phyloP scores from a whole-genome alignment of 2,797 vertebrate genomes.

The Heliangelus exortis region DNA sequence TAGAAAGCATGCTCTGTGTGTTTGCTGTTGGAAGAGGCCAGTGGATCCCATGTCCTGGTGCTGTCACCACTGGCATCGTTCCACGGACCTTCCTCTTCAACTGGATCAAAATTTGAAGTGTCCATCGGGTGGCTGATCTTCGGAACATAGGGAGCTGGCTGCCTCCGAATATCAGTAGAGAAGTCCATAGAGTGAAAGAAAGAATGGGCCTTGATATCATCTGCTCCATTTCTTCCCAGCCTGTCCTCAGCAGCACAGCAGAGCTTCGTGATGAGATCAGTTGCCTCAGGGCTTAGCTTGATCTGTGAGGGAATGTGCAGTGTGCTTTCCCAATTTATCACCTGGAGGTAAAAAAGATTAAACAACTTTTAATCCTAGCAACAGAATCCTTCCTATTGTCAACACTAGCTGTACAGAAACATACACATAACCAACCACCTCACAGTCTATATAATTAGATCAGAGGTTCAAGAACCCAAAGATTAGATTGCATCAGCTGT shows the following conservation, averaged over 20 bases:
- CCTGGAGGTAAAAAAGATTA: conserved; percentile 78
- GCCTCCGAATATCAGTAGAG: conserved; percentile 91
- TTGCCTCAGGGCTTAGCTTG: conserved; percentile 91
- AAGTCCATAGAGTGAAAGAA: conserved; percentile 93
- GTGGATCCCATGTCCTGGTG: conserved; percentile 87
- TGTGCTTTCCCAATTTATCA: conserved; percentile 98
- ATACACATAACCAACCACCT: fast-evolving
- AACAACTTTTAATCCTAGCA: not conserved
- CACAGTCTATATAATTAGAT: not conserved
- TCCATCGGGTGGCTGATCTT: conserved; percentile 98
- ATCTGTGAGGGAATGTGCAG: conserved; percentile 95
- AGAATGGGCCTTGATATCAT: conserved; percentile 94
- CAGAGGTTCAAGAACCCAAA: not conserved
- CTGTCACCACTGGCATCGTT: conserved; percentile 88
- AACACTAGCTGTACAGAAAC: not conserved
- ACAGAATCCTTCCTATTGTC: not conserved
- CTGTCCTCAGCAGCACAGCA: conserved; percentile 94
- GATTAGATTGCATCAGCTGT: not conserved
- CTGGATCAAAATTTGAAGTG: conserved; percentile 98
- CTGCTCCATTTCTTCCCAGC: conserved; percentile 90
- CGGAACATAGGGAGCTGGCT: conserved; percentile 93
- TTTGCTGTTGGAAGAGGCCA: conserved; percentile 86
- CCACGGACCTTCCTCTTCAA: conserved; percentile 95
- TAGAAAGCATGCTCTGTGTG: conserved; percentile 98
- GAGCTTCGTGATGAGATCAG: conserved; percentile 92